Conservation (phyloP, 2,797 vertebrate species). For the Artibeus jamaicensis region DNA sequence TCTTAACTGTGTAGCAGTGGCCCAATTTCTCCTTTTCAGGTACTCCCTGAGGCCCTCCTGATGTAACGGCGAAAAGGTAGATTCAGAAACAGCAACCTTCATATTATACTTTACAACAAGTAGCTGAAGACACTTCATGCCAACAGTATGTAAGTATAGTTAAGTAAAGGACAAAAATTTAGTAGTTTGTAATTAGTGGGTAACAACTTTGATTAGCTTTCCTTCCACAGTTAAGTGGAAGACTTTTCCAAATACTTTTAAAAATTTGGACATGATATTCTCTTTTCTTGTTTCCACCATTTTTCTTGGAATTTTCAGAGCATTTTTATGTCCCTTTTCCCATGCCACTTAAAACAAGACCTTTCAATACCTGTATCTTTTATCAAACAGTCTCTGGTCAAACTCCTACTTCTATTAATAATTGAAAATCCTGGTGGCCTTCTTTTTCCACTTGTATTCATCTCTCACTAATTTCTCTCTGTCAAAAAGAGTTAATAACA, state of each 20-base stretch:
- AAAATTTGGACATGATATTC: background rate
- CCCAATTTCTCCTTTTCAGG: background rate
- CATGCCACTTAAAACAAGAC: background rate
- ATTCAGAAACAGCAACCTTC: background rate
- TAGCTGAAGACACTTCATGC: background rate
- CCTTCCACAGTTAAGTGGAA: background rate
- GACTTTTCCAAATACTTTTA: background rate
- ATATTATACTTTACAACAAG: background rate
- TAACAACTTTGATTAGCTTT: slow-evolving; percentile 7
- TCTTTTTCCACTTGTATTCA: background rate
- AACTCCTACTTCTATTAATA: slow-evolving; percentile 9
- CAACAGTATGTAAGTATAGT: background rate
- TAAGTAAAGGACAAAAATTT: background rate
- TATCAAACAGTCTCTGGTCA: background rate
- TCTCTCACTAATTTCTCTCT: slow-evolving; percentile 12
- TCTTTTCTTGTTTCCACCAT: background rate
- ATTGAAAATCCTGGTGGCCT: background rate
- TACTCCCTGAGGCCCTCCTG: background rate
- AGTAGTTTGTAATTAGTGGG: background rate
- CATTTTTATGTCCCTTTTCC: background rate
- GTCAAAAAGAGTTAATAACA: slow-evolving; percentile 31
- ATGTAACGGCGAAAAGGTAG: background rate
- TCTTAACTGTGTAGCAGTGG: background rate
- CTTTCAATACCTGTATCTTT: background rate
- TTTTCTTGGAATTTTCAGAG: slow-evolving; percentile 8